A percentile compares a stretch with the other conserved stretches of the same genome.
phyloP scores from a whole-genome alignment of 2,113 vertebrate species.

The Sinosuthora webbiana region DNA sequence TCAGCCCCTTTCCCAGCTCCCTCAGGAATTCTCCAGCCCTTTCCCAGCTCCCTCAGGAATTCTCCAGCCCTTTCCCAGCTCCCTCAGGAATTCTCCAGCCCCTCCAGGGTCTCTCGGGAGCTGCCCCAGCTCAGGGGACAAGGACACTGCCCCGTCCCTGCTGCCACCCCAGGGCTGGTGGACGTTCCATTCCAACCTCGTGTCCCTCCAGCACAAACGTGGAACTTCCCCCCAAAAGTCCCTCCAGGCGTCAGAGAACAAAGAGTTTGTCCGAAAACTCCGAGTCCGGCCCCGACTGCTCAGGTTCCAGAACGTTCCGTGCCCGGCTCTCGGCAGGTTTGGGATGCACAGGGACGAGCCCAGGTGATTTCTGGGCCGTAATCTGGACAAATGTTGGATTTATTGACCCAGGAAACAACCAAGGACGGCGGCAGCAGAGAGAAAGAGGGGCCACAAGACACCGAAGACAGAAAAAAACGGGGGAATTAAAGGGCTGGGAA shows the following conservation, averaged over 20 bases:
- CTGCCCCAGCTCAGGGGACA: background rate
- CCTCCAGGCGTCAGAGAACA: background rate
- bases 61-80: background rate
- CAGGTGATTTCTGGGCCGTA: rapidly evolving
- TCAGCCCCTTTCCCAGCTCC: background rate
- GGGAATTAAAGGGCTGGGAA: background rate
- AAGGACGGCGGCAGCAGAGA: rapidly evolving
- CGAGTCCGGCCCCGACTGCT: rapidly evolving
- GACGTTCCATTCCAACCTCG: background rate
- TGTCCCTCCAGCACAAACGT: background rate
- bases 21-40: background rate
- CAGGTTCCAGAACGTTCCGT: rapidly evolving
- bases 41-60: background rate
- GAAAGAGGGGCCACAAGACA: background rate
- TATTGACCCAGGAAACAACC: rapidly evolving
- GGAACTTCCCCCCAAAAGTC: background rate
- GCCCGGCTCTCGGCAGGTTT: background rate
- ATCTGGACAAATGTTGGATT: rapidly evolving
- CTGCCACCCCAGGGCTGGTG: background rate
- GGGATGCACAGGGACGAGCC: rapidly evolving
- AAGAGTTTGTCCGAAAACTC: background rate
- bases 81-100: background rate
- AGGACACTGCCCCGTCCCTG: background rate
- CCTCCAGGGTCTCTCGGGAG: background rate
- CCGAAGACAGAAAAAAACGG: background rate